phyloP scores from a whole-genome alignment of 2,113 vertebrate species.

The Megaleporinus macrocephalus region DNA sequence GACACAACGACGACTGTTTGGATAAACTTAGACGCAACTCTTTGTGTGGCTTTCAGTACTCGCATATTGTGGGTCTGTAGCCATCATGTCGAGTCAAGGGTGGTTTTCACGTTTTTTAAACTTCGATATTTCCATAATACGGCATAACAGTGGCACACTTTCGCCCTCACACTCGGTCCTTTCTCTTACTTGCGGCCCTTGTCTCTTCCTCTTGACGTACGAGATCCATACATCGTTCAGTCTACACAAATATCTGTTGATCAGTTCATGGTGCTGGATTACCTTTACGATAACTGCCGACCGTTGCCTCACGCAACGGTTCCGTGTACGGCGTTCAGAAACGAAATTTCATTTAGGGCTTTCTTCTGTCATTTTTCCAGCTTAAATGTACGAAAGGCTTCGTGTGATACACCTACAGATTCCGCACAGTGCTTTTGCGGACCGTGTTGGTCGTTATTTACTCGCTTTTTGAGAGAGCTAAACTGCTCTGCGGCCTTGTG shows the following conservation, averaged over 20 bases:
- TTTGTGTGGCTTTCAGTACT: background rate
- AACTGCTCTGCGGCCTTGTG: slow-evolving; percentile 72
- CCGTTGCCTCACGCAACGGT: slow-evolving; percentile 6
- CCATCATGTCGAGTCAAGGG: background rate
- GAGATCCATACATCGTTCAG: slow-evolving; percentile 19
- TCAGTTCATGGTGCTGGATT: slow-evolving; percentile 32
- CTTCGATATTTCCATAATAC: slow-evolving; percentile 26
- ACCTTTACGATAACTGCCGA: slow-evolving; percentile 3
- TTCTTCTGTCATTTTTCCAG: background rate
- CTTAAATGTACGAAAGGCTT: no score
- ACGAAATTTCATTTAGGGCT: background rate
- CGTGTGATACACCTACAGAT: background rate
- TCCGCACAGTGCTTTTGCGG: slow-evolving; percentile 46
- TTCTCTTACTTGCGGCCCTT: slow-evolving; percentile 25
- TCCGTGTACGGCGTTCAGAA: slow-evolving; percentile 26
- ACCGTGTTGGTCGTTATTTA: slow-evolving; percentile 23
- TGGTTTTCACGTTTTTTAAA: slow-evolving; percentile 15
- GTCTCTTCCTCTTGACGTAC: slow-evolving; percentile 9
- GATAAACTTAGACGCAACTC: slow-evolving; percentile 7
- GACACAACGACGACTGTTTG: slow-evolving; percentile 13
- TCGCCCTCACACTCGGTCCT: slow-evolving; percentile 10
- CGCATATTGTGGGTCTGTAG: background rate
- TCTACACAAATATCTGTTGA: slow-evolving; percentile 14
- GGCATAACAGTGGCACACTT: slow-evolving; percentile 13
- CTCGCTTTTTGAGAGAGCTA: slow-evolving; percentile 44